These are phyloP conservation scores for Drosophila sechellia DNA, from an alignment of 1,140 invertebrate genomes.

Conservation along the genomic window DNA sequence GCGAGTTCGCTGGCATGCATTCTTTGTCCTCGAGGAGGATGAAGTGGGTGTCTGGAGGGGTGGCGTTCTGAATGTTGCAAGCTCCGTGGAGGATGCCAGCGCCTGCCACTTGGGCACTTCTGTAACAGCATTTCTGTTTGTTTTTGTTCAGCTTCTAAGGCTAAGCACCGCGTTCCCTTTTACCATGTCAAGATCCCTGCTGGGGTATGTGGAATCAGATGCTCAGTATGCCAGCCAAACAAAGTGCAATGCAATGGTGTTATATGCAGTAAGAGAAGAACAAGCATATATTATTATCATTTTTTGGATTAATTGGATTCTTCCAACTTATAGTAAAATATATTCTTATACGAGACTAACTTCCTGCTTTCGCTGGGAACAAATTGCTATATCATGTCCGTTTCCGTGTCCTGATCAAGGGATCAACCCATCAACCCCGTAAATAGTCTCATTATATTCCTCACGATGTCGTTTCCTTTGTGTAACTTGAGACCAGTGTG, in stretches of 20 bases:
- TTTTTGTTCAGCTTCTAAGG: slow-evolving; percentile 63
- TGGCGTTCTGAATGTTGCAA: slow-evolving; percentile 34
- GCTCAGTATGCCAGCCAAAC: neutral
- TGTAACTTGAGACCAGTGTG: slow-evolving; percentile 21
- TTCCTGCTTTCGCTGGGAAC: slow-evolving; percentile 3
- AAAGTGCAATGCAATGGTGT: neutral
- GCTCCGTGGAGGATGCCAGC: slow-evolving; percentile 46
- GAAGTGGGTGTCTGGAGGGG: slow-evolving; percentile 23
- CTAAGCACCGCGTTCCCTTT: slow-evolving; percentile 26
- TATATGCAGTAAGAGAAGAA: too few species aligned
- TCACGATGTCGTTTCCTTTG: slow-evolving; percentile 19
- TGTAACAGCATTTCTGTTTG: slow-evolving; percentile 65
- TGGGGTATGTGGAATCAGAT: slow-evolving; percentile 10
- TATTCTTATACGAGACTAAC: neutral
- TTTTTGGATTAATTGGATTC: neutral
- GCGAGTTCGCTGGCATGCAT: slow-evolving; percentile 50
- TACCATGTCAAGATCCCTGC: slow-evolving; percentile 11
- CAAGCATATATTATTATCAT: neutral
- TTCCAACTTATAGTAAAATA: neutral
- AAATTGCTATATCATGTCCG: slow-evolving; percentile 18
- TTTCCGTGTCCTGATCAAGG: slow-evolving; percentile 9
- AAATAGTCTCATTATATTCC: slow-evolving; percentile 21
- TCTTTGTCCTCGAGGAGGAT: slow-evolving; percentile 17
- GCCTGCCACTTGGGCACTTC: slow-evolving; percentile 57
- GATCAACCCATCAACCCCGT: slow-evolving; percentile 16